Evolutionary conservation across 2,888 invertebrate genomes (phyloP).

Genomic region (Aricia artaxerxes): DNA sequence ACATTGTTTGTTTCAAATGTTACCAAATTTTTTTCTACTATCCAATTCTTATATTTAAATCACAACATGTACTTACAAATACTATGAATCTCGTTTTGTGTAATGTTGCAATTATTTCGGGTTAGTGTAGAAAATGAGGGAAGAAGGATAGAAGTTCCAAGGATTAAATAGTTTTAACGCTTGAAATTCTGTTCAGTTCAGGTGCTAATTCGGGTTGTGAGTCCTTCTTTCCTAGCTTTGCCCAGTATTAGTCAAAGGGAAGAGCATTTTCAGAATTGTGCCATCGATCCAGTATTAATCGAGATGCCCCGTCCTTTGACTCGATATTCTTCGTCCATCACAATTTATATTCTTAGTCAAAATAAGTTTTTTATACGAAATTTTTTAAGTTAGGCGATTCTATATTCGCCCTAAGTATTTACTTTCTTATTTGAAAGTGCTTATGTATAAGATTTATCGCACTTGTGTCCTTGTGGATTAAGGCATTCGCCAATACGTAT

Average conservation of each 20-base stretch:
- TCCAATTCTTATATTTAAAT: conserved; percentile 54
- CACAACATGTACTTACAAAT: conserved; percentile 64
- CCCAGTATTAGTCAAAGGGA: conserved; percentile 78
- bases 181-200: conserved; percentile 37
- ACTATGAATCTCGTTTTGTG: conserved; percentile 56
- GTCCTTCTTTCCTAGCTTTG: conserved; percentile 74
- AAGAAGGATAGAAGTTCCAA: conserved; percentile 67
- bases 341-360: conserved; percentile 75
- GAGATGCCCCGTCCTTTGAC: conserved; percentile 71
- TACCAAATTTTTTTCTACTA: conserved; percentile 54
- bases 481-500: conserved; percentile 70
- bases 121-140: conserved; percentile 61
- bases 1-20: conserved; percentile 51
- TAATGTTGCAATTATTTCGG: conserved; percentile 53
- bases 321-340: conserved; percentile 72
- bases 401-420: conserved; percentile 74
- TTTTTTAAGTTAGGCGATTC: conserved; percentile 76
- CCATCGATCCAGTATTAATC: conserved; percentile 78
- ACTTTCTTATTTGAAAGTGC: conserved; percentile 77
- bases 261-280: conserved; percentile 73
- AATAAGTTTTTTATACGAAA: conserved; percentile 75
- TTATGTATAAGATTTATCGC: conserved; percentile 72
- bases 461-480: conserved; percentile 81
- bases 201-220: conserved; percentile 78
- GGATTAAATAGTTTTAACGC: conserved; percentile 38